Conservation (phyloP, 2,797 vertebrate genomes). For the Gallinago nigripennis region DNA sequence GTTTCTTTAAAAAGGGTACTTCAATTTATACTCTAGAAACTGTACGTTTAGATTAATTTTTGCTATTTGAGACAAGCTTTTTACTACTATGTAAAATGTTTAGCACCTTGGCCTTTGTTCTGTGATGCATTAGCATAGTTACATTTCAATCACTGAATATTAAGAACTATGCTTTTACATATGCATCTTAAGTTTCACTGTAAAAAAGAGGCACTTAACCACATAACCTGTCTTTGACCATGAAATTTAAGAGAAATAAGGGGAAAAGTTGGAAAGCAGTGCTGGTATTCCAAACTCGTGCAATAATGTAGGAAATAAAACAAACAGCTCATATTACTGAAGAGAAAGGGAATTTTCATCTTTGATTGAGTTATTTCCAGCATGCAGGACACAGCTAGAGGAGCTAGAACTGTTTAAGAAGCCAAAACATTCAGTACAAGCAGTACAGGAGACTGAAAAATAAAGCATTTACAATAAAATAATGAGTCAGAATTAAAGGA, state of each 20-base stretch:
- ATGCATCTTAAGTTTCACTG: background rate
- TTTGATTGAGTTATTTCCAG: background rate
- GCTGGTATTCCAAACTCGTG: background rate
- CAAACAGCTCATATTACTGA: background rate
- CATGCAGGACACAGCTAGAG: background rate
- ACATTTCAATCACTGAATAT: background rate
- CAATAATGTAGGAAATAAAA: background rate
- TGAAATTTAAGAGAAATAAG: background rate
- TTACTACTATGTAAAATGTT: background rate
- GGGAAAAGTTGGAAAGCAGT: background rate
- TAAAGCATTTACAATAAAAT: background rate
- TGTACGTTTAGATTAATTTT: background rate
- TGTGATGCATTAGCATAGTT: background rate
- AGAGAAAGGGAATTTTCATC: background rate
- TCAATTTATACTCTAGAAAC: background rate
- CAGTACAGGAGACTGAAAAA: background rate
- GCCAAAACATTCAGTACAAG: background rate
- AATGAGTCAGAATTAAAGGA: background rate
- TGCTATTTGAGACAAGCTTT: background rate
- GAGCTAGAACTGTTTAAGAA: background rate
- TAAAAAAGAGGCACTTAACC: background rate
- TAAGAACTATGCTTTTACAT: background rate
- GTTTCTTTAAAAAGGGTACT: background rate
- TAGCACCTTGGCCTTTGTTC: background rate
- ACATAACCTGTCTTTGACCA: background rate